These are phyloP conservation scores for Nymphalis polychloros DNA, from an alignment of 2,888 invertebrate species.

Conservation along the genomic window DNA sequence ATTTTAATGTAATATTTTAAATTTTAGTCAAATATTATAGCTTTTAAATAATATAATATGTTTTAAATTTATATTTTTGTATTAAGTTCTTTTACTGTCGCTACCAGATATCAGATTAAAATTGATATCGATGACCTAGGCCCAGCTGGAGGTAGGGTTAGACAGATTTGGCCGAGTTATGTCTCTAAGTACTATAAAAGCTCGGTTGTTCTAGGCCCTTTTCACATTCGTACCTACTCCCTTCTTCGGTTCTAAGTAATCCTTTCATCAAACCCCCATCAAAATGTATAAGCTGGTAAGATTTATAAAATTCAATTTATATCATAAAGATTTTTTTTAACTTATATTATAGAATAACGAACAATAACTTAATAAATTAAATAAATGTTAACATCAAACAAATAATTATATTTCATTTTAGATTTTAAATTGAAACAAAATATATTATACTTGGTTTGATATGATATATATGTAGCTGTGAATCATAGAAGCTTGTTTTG, in stretches of 20 bases:
- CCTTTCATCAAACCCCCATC: conserved; percentile 50
- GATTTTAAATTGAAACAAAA: too few relatives aligned
- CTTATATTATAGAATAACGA: neutral
- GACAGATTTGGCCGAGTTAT: conserved; percentile 69
- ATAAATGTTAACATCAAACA: neutral
- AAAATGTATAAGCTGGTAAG: conserved; percentile 85
- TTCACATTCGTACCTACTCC: conserved; percentile 72
- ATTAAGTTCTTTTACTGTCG: conserved; percentile 49
- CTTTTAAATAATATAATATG: neutral
- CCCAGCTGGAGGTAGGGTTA: conserved; percentile 69
- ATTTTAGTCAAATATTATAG: neutral
- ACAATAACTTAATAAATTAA: neutral
- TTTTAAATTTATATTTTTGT: neutral
- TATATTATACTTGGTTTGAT: too few relatives aligned
- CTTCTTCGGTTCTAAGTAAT: conserved; percentile 57
- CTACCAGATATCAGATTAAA: conserved; percentile 53
- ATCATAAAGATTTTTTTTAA: neutral
- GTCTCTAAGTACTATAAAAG: conserved; percentile 74
- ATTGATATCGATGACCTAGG: conserved; percentile 70
- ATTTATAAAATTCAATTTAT: conserved; percentile 16
- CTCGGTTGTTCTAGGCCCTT: conserved; percentile 51
- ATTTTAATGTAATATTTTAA: too few relatives aligned
- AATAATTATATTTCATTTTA: too few relatives aligned
- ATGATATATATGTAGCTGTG: too few relatives aligned
- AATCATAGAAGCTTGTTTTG: too few relatives aligned